A percentile compares a stretch with the other conserved stretches of the same genome.
Evolutionary conservation across 2,888 invertebrate species (phyloP).

Genomic region (Phaonia tiefii): DNA sequence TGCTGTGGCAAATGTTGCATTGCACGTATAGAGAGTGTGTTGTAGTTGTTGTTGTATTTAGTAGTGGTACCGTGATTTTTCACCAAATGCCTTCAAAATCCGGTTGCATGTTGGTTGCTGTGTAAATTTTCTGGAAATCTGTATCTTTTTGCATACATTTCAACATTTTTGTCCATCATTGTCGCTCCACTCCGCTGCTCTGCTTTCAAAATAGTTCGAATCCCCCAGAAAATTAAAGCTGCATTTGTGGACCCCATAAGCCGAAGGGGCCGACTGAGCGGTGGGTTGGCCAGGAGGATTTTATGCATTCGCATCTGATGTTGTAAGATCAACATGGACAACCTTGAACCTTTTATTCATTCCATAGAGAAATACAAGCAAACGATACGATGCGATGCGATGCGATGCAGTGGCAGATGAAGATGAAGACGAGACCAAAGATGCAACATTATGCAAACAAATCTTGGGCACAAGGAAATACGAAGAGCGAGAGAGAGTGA

Average conservation of each 20-base stretch:
- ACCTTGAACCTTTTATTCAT: conserved; percentile 65
- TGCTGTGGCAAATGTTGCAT: conserved; percentile 30
- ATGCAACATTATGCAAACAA: conserved; percentile 46
- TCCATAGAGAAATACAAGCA: conserved; percentile 20
- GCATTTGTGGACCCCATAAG: conserved; percentile 44
- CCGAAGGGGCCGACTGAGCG: conserved; percentile 31
- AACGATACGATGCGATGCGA: background rate
- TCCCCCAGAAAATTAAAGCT: conserved; percentile 1
- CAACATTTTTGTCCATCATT: conserved; percentile 24
- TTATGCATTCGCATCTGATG: conserved; percentile 17
- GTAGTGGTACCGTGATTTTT: conserved; percentile 56
- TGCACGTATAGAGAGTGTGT: conserved; percentile 6
- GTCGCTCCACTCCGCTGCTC: conserved; percentile 8
- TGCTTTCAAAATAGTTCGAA: conserved; percentile 12
- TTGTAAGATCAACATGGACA: conserved; percentile 61
- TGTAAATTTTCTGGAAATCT: conserved; percentile 31
- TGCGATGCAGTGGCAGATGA: background rate
- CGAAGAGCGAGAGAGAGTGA: conserved; percentile 37
- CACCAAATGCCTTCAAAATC: conserved; percentile 60
- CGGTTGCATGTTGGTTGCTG: conserved; percentile 54
- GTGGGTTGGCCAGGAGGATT: background rate
- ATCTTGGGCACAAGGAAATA: too few species aligned
- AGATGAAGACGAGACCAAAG: conserved; percentile 15
- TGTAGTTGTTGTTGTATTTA: conserved; percentile 14
- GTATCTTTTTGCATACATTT: conserved; percentile 44